Conservation (phyloP, 2,113 vertebrate species). For the Laticauda colubrina region DNA sequence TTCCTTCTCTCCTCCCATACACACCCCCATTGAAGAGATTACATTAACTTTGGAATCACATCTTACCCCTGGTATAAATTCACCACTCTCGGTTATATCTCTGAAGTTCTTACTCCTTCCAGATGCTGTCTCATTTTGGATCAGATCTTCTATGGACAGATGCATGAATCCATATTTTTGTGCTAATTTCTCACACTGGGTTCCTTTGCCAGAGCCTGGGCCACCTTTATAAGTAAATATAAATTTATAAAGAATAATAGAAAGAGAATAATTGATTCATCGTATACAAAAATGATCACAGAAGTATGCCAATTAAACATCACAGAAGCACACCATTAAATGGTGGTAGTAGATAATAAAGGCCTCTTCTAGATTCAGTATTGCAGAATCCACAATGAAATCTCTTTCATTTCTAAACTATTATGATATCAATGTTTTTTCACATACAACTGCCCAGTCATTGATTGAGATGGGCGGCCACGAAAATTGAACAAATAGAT, state of each 20-base stretch:
- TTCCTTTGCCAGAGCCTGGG: constrained; percentile 87
- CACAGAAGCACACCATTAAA: background rate
- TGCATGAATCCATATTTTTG: constrained; percentile 80
- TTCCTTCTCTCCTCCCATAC: background rate
- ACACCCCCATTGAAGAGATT: background rate
- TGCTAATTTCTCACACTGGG: constrained; percentile 83
- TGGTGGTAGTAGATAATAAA: background rate
- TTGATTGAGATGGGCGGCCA: background rate
- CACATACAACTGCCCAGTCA: background rate
- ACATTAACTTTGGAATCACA: background rate
- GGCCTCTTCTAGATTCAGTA: background rate
- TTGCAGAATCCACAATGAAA: background rate
- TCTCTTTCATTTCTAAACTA: background rate
- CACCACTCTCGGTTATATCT: constrained; percentile 79
- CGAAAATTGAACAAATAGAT: background rate
- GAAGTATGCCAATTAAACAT: background rate
- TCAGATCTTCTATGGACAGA: constrained; percentile 75
- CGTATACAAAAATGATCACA: background rate
- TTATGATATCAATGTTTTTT: background rate
- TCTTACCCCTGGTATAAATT: constrained; percentile 81
- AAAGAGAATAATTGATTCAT: background rate
- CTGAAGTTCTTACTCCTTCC: constrained; percentile 82
- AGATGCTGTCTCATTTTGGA: constrained; percentile 76
- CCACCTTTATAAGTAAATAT: constrained; percentile 74
- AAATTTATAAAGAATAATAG: constrained; percentile 27